Evolutionary conservation across 2,888 invertebrate species (phyloP).

Genomic region (Ethmia dodecea): DNA sequence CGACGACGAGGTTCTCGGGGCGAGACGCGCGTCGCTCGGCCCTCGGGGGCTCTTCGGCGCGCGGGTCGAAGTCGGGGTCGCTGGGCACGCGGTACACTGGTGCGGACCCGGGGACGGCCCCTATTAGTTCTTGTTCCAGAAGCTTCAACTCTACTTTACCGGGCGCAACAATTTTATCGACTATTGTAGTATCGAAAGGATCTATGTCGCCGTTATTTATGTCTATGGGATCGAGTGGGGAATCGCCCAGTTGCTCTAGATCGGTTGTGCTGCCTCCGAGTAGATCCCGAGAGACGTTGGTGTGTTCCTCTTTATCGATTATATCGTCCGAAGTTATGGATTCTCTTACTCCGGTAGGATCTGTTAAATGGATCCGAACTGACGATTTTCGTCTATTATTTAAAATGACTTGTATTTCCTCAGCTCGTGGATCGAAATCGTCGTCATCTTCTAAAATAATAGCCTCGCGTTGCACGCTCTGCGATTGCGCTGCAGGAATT

Average conservation of each 20-base stretch:
- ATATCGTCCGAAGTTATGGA: slow-evolving; percentile 74
- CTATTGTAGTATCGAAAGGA: slow-evolving; percentile 91
- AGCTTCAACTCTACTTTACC: slow-evolving; percentile 88
- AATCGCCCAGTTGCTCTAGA: slow-evolving; percentile 81
- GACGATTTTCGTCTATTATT: slow-evolving; percentile 70
- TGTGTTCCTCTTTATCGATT: slow-evolving; percentile 55
- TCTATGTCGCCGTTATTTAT: slow-evolving; percentile 80
- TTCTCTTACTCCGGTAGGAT: slow-evolving; percentile 79
- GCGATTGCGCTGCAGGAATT: slow-evolving; percentile 67
- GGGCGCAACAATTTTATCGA: slow-evolving; percentile 83
- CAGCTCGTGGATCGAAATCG: slow-evolving; percentile 81
- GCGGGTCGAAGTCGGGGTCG: slow-evolving; percentile 90
- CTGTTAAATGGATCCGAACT: slow-evolving; percentile 80
- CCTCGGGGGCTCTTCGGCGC: slow-evolving; percentile 78
- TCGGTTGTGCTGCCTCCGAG: slow-evolving; percentile 88
- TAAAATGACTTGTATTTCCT: slow-evolving; percentile 63
- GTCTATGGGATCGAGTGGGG: slow-evolving; percentile 81
- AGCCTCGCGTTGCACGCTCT: slow-evolving; percentile 60
- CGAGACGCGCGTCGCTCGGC: slow-evolving; percentile 79
- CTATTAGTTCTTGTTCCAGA: slow-evolving; percentile 86
- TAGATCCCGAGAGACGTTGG: slow-evolving; percentile 78
- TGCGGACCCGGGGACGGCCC: slow-evolving; percentile 43
- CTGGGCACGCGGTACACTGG: slow-evolving; percentile 70
- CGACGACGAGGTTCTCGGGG: slow-evolving; percentile 76
- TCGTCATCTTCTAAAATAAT: slow-evolving; percentile 66